Evolutionary conservation across 1,140 invertebrate species (phyloP).

Genomic region (Saccostrea cuccullata): DNA sequence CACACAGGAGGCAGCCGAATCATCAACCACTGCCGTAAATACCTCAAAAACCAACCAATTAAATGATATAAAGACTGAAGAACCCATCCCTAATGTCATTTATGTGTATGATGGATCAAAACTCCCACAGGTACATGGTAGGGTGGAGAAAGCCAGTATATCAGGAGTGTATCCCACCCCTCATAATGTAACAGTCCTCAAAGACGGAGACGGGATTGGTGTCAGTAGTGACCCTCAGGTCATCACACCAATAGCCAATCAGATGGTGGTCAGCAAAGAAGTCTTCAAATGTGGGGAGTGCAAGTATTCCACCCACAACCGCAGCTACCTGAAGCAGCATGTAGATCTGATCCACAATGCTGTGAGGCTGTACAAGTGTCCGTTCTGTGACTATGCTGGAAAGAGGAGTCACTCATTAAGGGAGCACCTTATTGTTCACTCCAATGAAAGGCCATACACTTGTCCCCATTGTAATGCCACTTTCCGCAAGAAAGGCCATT

Average conservation of each 20-base stretch:
- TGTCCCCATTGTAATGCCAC: conserved; percentile 76
- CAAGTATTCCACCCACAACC: conserved; percentile 76
- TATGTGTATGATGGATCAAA: conserved; percentile 43
- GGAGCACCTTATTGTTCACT: conserved; percentile 77
- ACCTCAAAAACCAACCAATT: neutral
- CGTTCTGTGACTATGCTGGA: conserved; percentile 78
- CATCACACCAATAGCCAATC: conserved; percentile 34
- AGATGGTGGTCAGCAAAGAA: conserved; percentile 43
- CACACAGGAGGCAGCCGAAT: neutral
- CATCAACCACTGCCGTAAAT: neutral
- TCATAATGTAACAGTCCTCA: conserved; percentile 23
- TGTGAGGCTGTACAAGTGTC: conserved; percentile 76
- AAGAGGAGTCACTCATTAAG: conserved; percentile 76
- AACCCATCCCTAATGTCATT: conserved; percentile 9
- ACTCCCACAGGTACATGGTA: neutral
- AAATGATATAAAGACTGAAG: neutral
- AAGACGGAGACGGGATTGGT: neutral
- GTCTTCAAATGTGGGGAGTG: conserved; percentile 62
- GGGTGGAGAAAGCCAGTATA: conserved; percentile 30
- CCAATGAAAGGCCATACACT: conserved; percentile 73
- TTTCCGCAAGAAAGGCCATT: conserved; percentile 77
- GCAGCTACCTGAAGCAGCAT: conserved; percentile 77
- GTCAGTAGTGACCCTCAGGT: neutral
- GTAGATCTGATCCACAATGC: conserved; percentile 75
- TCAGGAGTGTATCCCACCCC: neutral